Evolutionary conservation across 1,140 invertebrate species (phyloP).

Genomic region (Drosophila biarmipes): DNA sequence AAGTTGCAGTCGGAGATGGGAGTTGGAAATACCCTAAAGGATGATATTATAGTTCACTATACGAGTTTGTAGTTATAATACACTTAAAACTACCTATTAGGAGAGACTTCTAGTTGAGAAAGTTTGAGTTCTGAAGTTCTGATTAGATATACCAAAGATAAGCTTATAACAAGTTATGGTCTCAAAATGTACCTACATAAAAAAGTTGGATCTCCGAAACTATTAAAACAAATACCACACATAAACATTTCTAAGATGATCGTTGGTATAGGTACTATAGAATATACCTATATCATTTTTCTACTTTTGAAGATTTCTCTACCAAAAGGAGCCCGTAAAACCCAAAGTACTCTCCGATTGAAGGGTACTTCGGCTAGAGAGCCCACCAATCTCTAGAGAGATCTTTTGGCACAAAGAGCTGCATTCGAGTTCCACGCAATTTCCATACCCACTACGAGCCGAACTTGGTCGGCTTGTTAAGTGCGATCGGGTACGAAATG

Average conservation of each 20-base stretch:
- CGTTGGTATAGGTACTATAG: no score
- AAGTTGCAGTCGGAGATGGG: background rate
- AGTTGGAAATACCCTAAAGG: background rate
- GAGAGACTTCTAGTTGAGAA: no score
- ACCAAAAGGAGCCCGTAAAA: background rate
- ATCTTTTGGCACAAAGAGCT: slow-evolving; percentile 34
- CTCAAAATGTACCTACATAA: no score
- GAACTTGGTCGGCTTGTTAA: slow-evolving; percentile 49
- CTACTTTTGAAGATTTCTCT: background rate
- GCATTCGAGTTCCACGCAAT: slow-evolving; percentile 32
- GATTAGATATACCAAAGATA: no score
- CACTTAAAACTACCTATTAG: no score
- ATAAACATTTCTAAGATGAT: no score
- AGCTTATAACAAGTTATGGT: no score
- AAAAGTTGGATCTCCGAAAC: no score
- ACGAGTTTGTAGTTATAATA: no score
- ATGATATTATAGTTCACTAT: no score
- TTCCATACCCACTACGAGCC: slow-evolving; percentile 30
- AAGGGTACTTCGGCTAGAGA: slow-evolving; percentile 11
- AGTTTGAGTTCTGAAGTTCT: no score
- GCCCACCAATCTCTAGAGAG: background rate
- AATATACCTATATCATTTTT: background rate
- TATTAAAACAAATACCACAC: no score
- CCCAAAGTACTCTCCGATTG: background rate
- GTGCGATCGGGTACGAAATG: slow-evolving; percentile 40